Evolutionary conservation across 35 echinoderm and acorn worm species (phyloP).

Genomic region (Apostichopus japonicus): DNA sequence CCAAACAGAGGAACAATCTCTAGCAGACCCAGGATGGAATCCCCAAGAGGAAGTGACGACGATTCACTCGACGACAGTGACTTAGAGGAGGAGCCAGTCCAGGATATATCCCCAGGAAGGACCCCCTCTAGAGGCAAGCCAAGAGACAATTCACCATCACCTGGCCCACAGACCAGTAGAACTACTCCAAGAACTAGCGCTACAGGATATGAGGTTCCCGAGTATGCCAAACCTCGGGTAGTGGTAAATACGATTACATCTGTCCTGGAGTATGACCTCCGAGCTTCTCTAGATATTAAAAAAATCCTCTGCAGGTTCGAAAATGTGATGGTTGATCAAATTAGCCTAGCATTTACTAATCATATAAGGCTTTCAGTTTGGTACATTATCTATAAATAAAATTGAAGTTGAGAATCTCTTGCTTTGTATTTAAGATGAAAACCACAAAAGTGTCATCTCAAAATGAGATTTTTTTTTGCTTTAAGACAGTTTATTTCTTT

Average conservation of each 20-base stretch:
- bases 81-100: slow-evolving; percentile 48
- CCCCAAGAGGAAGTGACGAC: neutral
- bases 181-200: neutral
- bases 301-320: no score
- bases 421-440: neutral
- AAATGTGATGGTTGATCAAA: no score
- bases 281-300: no score
- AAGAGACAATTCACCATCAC: neutral
- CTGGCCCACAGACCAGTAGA: neutral
- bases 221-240: slow-evolving; percentile 40
- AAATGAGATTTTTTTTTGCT: no score
- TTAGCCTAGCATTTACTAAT: no score
- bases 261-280: no score
- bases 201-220: neutral
- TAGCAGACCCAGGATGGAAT: slow-evolving; percentile 47
- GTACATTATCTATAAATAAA: no score
- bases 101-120: slow-evolving; percentile 28
- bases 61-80: slow-evolving; percentile 16
- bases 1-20: slow-evolving; percentile 48
- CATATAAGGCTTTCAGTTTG: no score
- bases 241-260: no score
- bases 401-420: neutral
- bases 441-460: no score
- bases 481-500: neutral
- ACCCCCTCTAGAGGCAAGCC: neutral